Conservation (phyloP, 2,113 vertebrate genomes). For the Hippopotamus amphibius region DNA sequence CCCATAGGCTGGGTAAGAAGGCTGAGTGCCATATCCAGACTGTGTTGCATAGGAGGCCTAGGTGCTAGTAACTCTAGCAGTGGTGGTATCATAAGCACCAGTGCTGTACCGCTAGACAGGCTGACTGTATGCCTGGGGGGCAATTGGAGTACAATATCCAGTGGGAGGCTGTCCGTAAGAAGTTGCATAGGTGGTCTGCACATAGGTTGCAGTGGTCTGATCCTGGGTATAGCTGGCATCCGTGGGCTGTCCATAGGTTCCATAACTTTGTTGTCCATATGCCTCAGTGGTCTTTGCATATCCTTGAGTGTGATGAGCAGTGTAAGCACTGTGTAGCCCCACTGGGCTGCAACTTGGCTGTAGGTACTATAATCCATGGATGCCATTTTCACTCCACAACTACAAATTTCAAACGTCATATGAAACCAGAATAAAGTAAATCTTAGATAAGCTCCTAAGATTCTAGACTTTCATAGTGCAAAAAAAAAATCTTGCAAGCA, state of each 20-base stretch:
- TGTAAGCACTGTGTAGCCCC: not conserved
- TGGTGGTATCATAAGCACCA: constrained; percentile 91
- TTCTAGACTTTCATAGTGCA: not conserved
- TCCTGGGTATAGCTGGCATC: too few species aligned
- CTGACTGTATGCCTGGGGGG: constrained; percentile 92
- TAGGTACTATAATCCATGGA: not conserved
- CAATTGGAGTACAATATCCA: constrained; percentile 92
- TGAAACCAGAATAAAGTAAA: not conserved
- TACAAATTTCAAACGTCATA: not conserved
- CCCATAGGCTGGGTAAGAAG: constrained; percentile 94
- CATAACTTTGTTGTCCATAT: too few species aligned
- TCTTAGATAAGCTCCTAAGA: not conserved
- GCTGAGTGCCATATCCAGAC: constrained; percentile 93
- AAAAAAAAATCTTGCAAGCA: not conserved
- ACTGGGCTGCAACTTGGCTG: not conserved
- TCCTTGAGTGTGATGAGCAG: not conserved
- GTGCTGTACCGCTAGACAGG: constrained; percentile 93
- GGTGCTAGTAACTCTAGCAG: constrained; percentile 92
- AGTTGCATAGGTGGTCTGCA: too few species aligned
- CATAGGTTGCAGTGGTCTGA: too few species aligned
- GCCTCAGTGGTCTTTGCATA: not conserved
- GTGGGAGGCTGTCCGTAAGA: too few species aligned
- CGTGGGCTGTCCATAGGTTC: too few species aligned
- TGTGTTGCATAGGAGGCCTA: constrained; percentile 94
- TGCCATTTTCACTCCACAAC: not conserved